A percentile compares a stretch with the other conserved stretches of the same genome.
Conservation (phyloP, 1,140 invertebrate species). For the Papilio xuthus region DNA sequence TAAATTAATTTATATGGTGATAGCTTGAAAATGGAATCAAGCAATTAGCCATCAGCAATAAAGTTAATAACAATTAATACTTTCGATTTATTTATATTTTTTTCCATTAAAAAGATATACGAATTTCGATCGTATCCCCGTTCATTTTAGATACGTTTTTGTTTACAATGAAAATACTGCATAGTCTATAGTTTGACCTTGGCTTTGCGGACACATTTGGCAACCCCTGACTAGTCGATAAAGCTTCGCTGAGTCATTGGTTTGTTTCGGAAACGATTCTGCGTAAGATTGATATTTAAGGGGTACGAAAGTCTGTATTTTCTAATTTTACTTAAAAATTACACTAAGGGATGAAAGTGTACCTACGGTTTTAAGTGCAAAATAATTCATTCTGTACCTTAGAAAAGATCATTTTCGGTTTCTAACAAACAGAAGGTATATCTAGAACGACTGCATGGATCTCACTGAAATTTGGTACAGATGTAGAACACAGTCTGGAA, state of each 20-base stretch:
- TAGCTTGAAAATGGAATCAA: no score
- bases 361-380: not conserved
- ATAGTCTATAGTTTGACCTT: constrained; percentile 54
- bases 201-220: constrained; percentile 48
- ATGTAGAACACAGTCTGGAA: no score
- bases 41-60: no score
- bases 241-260: constrained; percentile 16
- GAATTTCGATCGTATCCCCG: not conserved
- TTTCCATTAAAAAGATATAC: not conserved
- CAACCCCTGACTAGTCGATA: constrained; percentile 40
- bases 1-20: no score
- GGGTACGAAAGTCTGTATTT: not conserved
- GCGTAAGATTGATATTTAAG: not conserved
- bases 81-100: not conserved
- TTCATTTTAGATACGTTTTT: constrained; percentile 11
- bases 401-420: no score
- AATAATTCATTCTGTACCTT: not conserved
- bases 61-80: not conserved
- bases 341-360: not conserved
- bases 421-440: no score
- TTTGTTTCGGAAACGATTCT: constrained; percentile 16
- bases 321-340: not conserved
- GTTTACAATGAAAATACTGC: constrained; percentile 35
- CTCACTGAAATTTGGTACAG: no score
- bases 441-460: no score